Base-by-base conservation (phyloP, 2,888 invertebrate species). In the Cataglyphis livida region DNA sequence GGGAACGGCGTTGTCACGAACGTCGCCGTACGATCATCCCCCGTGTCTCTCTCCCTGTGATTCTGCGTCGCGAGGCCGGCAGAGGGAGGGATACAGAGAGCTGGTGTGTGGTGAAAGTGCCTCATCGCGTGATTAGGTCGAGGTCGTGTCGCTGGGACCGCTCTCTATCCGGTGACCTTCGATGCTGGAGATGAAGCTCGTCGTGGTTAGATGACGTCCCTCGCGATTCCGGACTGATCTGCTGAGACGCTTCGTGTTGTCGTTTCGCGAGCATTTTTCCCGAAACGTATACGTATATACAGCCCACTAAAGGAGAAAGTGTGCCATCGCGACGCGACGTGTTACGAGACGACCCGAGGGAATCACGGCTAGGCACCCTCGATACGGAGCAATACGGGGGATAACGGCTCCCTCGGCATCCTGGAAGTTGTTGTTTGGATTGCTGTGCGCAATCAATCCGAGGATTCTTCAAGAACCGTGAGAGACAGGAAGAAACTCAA, bases 301-400 rank as follows among this genome's bases (percentile, higher is more conserved):
- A 32, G 59, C 12, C 32, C 71, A 79, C 84, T 65, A 76, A 84
- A 79, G 82, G 81, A 85, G 83, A 89, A 90, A 90, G 90, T 90
- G 90, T 90, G 90, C 89, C 91, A 90, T 66, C 85, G 88, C 81
- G 86, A 81, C 81, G 54, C 89, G 85, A 84, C 75, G 79, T 81
- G 73, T 75, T 82, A 70, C 79, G 76, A 81, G 88, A 84, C 64
- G 75, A 54, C 25, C 28, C 66, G 76, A 83, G 85, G 84, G 85
- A 82, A 84, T 86, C 81, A 84, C 32, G 28, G 81, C 82, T 86
- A 78, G 76, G 81, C 54, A 82, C 81, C 66, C 87, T 88, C 65
- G 70, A 75, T 65, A 65, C 79, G 78, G 74, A 64, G 73, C 84
- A 83, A 84, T 85, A 81, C 32, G 44, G 54, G 25, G 62, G 35